Evolutionary conservation across 2,113 vertebrate species (phyloP), one percentile per base, ranked within the genome.

Genomic region (Pituophis catenifer): DNA sequence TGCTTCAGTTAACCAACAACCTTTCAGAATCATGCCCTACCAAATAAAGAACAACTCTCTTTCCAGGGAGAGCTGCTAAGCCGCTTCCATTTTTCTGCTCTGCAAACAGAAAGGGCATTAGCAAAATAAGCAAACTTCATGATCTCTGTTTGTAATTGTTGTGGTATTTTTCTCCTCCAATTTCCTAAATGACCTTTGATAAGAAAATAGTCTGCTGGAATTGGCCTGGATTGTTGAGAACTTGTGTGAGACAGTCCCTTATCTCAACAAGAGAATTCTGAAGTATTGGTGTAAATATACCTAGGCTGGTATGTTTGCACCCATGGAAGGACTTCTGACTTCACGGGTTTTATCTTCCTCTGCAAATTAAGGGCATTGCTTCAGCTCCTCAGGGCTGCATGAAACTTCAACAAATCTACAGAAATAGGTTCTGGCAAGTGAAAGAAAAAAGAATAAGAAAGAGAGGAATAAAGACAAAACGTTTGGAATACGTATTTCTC

Each of bases 141-240:
- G 88, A 85, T 87, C 94, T 88, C 8, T 86, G 38, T 38, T 38
- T 38, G 24, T 91, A 81, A 94, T 96, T 95, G 29, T 92, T 91
- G 5, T 55, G 52, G 57, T 70, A 95, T 81, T 86, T 95, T 90
- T 24, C 10, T 88, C 89, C 54, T 75, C 52, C 92, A 17, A 96
- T 96, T 97, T 97, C 94, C 95, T 94, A 92, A 94, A 8, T 95
- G 96, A 97, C 94, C 94, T 97, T 96, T 97, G 96, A 96, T 96
- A 96, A 96, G 91, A 95, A 86, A 96, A 48, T 90, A 91, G 88
- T 58, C 95, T 93, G 87, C 91, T 97, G 94, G 96, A 96, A 96
- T 96, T 95, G 93, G 86, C 94, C 62, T 91, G 62, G 93, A 95
- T 94, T 95, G 92, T 91, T 95, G 50, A 75, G 91, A 95, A 94